Evolutionary conservation across 2,113 vertebrate genomes (phyloP).

Genomic region (Collichthys lucidus): DNA sequence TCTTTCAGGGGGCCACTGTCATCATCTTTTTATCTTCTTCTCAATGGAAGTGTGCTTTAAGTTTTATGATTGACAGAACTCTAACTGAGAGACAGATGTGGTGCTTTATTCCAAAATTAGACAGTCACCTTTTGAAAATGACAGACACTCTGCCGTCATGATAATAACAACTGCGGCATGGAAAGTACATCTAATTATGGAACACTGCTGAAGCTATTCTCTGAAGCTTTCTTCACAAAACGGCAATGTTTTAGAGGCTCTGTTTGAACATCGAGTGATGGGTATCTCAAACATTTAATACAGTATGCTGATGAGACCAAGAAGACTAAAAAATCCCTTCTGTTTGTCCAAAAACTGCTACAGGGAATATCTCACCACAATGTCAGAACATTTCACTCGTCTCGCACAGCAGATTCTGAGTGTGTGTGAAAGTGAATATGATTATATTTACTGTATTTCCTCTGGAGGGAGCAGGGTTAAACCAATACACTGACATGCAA

Average conservation of each 20-base stretch:
- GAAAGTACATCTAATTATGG: slow-evolving; percentile 13
- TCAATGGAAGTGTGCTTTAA: neutral
- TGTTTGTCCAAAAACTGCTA: neutral
- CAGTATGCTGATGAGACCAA: too few species aligned
- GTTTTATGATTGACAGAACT: slow-evolving; percentile 3
- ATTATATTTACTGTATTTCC: neutral
- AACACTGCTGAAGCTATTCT: neutral
- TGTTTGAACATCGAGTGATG: slow-evolving; percentile 1
- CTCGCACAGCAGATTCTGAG: neutral
- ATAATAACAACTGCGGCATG: neutral
- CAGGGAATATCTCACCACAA: neutral
- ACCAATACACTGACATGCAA: neutral
- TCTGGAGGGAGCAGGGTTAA: neutral
- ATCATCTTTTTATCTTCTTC: neutral
- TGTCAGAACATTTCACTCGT: neutral
- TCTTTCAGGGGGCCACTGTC: neutral
- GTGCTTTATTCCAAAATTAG: neutral
- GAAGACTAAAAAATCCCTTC: too few species aligned
- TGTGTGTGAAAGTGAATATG: neutral
- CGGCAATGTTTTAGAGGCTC: neutral
- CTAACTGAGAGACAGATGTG: neutral
- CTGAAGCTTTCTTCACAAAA: neutral
- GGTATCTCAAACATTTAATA: too few species aligned
- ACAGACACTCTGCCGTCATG: neutral
- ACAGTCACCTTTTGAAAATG: slow-evolving; percentile 5